These are phyloP conservation scores for Ligdia adustata DNA, from an alignment of 2,888 invertebrate genomes.

Conservation along the genomic window DNA sequence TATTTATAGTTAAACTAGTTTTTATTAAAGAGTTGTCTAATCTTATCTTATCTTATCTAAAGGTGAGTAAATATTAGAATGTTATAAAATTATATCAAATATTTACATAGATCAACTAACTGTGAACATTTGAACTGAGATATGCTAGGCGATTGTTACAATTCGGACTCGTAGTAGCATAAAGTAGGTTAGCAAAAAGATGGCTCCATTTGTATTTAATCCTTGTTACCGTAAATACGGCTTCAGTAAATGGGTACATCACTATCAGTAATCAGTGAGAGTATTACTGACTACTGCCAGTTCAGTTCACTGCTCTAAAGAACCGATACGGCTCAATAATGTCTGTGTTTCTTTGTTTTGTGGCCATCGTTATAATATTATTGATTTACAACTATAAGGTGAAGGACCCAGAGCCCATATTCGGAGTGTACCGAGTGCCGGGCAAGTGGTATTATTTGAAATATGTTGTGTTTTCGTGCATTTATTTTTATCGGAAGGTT, in stretches of 20 bases:
- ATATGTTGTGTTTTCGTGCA: constrained; percentile 78
- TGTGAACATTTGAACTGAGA: no score
- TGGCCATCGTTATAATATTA: constrained; percentile 45
- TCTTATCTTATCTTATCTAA: no score
- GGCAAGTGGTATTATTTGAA: constrained; percentile 87
- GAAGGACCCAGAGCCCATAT: constrained; percentile 77
- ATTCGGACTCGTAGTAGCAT: no score
- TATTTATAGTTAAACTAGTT: no score
- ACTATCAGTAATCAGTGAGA: constrained; percentile 20
- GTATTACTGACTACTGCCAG: constrained; percentile 1
- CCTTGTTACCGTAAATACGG: background rate
- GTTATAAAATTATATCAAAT: no score
- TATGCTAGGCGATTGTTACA: no score
- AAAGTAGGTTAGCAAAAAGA: no score
- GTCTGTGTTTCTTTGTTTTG: constrained; percentile 34
- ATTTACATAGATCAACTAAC: no score
- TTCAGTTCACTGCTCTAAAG: constrained; percentile 29
- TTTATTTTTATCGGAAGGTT: constrained; percentile 83
- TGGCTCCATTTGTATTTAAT: no score
- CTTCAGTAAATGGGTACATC: constrained; percentile 12
- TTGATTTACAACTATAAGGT: constrained; percentile 50
- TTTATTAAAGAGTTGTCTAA: no score
- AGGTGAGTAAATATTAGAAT: no score
- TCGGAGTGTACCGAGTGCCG: constrained; percentile 84
- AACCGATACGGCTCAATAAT: no score